Evolutionary conservation across 1,140 invertebrate genomes (phyloP), one percentile per base, ranked within the genome.

Genomic region (Maconellicoccus hirsutus): DNA sequence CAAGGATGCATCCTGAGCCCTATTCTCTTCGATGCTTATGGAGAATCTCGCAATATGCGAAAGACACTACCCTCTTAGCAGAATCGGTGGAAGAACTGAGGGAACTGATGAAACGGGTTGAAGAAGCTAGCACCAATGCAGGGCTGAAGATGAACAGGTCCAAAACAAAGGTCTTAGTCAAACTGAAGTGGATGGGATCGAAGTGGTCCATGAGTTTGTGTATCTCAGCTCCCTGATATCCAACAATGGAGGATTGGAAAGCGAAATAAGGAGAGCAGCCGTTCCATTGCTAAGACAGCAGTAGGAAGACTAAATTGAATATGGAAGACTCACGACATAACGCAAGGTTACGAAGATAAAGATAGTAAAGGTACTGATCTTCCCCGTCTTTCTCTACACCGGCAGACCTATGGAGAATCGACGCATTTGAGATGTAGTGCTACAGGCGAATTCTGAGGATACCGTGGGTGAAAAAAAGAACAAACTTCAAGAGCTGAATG

Each of bases 11-110:
- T 77, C 25, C 27, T 77, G 59, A 77, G 75, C 39, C 76, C 76
- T 22, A 72, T 78, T 8, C 75, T 80, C 16, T 78, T 79, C 70
- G 77, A 79, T 70, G 71, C 78, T 21, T 79, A 78, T 71, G 71
- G 42, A 29, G 73, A 75, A 59, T 16, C 61, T 26, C 73, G 16
- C 14, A 71, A 25, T 74, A 73, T 61, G 74, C 73, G 8, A 71
- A 72, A 25, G 73, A 74, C 70, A 74, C 73, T 21, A 72, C 72
- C 16, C 33, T 74, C 16, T 33, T 72, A n/a, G 42, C 72, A n/a
- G 27, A 38, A 19, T 12, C 12, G 25, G 59, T 52, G 10, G 7
- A 25, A 33, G 72, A 72, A 21, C 39, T 70, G 70, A 22, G n/a
- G 7, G 29, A 38, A n/a, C 14, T 70, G 19, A 7, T 42, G 22